Conservation (phyloP, 2,888 invertebrate species). For the Lasioglossum zephyrum region DNA sequence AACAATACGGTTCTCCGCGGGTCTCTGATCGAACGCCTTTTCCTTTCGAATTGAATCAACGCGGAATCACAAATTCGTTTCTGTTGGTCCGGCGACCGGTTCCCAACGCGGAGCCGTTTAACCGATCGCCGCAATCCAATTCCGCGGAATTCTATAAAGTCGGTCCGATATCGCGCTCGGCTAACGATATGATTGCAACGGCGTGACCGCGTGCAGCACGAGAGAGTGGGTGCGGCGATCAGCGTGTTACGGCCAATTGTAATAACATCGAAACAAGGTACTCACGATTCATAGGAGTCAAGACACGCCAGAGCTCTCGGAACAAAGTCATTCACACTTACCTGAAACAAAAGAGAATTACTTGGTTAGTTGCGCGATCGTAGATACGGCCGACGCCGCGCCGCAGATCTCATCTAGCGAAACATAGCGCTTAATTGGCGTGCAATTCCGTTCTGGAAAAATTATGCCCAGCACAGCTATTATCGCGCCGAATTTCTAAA, state of each 20-base stretch:
- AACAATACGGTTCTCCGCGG: not conserved
- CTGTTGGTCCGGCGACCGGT: not conserved
- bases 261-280: slow-evolving; percentile 43
- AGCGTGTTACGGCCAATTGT: slow-evolving; percentile 47
- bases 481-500: slow-evolving; percentile 8
- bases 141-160: slow-evolving; percentile 24
- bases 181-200: slow-evolving; percentile 32
- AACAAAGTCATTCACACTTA: slow-evolving; percentile 69
- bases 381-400: slow-evolving; percentile 34
- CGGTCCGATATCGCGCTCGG: not conserved
- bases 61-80: not conserved
- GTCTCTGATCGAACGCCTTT: not conserved
- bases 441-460: slow-evolving; percentile 17
- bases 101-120: not conserved
- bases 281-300: slow-evolving; percentile 58
- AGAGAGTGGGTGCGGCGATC: slow-evolving; percentile 53
- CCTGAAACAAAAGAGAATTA: slow-evolving; percentile 75
- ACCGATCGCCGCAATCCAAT: slow-evolving; percentile 25
- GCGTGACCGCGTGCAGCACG: not conserved
- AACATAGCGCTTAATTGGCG: slow-evolving; percentile 41
- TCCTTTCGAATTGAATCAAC: not conserved
- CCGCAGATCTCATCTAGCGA: slow-evolving; percentile 38
- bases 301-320: slow-evolving; percentile 1
- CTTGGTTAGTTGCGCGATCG: slow-evolving; percentile 55
- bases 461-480: not conserved